A percentile compares a stretch with the other conserved stretches of the same genome.
Conservation (phyloP, 2,888 invertebrate genomes). For the Anorthoa munda region DNA sequence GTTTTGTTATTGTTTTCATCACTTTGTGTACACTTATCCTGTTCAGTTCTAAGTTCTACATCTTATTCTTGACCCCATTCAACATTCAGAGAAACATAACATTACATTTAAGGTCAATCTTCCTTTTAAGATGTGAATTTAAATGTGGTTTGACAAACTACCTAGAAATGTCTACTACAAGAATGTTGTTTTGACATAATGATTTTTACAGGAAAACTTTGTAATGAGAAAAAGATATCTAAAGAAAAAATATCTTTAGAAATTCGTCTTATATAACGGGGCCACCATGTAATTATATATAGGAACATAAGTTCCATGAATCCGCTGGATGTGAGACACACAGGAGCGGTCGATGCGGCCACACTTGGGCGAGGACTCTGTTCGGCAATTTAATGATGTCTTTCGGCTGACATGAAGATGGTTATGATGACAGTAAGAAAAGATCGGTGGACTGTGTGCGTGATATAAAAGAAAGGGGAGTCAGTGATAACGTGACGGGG, state of each 20-base stretch:
- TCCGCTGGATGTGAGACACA: too few relatives aligned
- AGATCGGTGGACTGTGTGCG: too few relatives aligned
- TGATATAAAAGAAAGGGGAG: too few relatives aligned
- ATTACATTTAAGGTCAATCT: slow-evolving; percentile 6
- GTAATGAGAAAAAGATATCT: not conserved
- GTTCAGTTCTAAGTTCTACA: not conserved
- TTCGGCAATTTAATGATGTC: too few relatives aligned
- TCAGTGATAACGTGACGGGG: too few relatives aligned
- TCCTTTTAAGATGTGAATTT: not conserved
- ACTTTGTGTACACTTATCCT: slow-evolving; percentile 20
- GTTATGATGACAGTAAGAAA: too few relatives aligned
- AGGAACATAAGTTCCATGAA: too few relatives aligned
- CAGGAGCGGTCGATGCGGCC: too few relatives aligned
- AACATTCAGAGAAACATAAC: slow-evolving; percentile 4
- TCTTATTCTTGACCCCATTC: slow-evolving; percentile 32
- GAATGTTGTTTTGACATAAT: not conserved
- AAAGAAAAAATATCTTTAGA: not conserved
- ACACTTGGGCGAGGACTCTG: too few relatives aligned
- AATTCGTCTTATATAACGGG: not conserved
- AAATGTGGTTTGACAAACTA: slow-evolving; percentile 28
- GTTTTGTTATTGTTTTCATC: slow-evolving; percentile 33
- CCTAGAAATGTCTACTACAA: not conserved
- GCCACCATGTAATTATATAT: not conserved
- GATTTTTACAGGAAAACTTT: slow-evolving; percentile 4
- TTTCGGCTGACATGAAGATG: too few relatives aligned